Evolutionary conservation across 2,888 invertebrate species (phyloP).

Genomic region (Phasia obesa): DNA sequence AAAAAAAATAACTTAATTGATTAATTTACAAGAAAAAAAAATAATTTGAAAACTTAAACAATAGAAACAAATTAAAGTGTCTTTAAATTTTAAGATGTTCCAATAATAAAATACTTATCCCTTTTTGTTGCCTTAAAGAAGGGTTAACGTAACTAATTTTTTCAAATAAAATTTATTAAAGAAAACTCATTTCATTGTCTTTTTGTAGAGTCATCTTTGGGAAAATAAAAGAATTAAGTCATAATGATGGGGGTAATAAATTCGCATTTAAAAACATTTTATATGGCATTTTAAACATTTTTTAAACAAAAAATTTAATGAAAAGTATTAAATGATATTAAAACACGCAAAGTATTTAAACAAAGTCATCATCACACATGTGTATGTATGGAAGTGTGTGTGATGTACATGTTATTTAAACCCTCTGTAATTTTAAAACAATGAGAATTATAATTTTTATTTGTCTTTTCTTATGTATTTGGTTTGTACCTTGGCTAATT

Average conservation of each 20-base stretch:
- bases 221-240: slow-evolving; percentile 37
- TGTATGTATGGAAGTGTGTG: background rate
- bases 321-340: slow-evolving; percentile 53
- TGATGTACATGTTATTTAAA: slow-evolving; percentile 12
- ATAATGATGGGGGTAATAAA: slow-evolving; percentile 68
- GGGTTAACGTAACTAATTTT: slow-evolving; percentile 66
- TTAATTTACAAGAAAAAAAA: background rate
- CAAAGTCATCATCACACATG: slow-evolving; percentile 50
- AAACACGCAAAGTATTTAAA: slow-evolving; percentile 60
- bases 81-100: slow-evolving; percentile 3
- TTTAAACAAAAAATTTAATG: slow-evolving; percentile 14
- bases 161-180: slow-evolving; percentile 37
- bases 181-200: slow-evolving; percentile 42
- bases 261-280: slow-evolving; percentile 69
- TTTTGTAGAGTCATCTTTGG: slow-evolving; percentile 58
- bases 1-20: background rate
- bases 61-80: slow-evolving; percentile 29
- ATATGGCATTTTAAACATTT: slow-evolving; percentile 56
- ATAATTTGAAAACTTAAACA: slow-evolving; percentile 20
- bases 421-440: background rate
- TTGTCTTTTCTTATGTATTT: background rate
- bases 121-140: slow-evolving; percentile 48
- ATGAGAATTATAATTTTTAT: slow-evolving; percentile 11
- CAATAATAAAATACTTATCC: background rate
- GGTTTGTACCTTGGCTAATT: slow-evolving; percentile 53